Base-by-base conservation (phyloP, 2,113 vertebrate genomes). In the Salvelinus alpinus region DNA sequence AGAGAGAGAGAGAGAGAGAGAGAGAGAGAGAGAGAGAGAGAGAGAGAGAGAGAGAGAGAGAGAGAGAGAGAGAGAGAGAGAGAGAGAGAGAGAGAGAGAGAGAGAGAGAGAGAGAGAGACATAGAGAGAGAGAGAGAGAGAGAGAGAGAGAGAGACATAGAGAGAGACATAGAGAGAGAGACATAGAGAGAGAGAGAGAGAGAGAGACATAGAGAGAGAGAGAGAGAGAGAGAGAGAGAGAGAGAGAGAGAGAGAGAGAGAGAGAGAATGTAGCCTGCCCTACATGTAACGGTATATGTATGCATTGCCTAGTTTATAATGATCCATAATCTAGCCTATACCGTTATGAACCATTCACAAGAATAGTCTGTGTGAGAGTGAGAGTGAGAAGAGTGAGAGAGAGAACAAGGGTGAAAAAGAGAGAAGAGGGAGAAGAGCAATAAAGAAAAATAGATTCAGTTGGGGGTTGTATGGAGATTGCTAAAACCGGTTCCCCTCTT, bases 401-500 rank as follows among this genome's bases (percentile, higher is more conserved):
- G 29, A 34, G 3, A 68, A 14, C 2, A 29, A n/a, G 66, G 38
- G 31, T 20, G 31, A n/a, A 29, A 68, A 16, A 68, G 29, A 68
- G 27, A n/a, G 18, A 20, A 29, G 12, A 7, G 13, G 18, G 64
- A 29, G 25, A 66, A 16, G 24, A 66, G 64, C 27, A 13, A 65
- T 13, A 14, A 54, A 54, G 20, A 20, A 47, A 24, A 24, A 60
- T 59, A 24, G 9, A 29, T 27, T 12, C 0, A 22, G 5, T 12
- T 48, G 70, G 54, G 62, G n/a, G 22, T 14, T 57, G n/a, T 29
- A 20, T 11, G 51, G 1, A 25, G 25, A 20, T 65, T n/a, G 68
- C 16, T 11, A 3, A 70, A 11, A 20, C 2, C 34, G 47, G 73
- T 78, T 64, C 75, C 47, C 24, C 66, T 82, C 59, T 22, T 75